phyloP scores from a whole-genome alignment of 2,113 vertebrate genomes.

The Silurus meridionalis region DNA sequence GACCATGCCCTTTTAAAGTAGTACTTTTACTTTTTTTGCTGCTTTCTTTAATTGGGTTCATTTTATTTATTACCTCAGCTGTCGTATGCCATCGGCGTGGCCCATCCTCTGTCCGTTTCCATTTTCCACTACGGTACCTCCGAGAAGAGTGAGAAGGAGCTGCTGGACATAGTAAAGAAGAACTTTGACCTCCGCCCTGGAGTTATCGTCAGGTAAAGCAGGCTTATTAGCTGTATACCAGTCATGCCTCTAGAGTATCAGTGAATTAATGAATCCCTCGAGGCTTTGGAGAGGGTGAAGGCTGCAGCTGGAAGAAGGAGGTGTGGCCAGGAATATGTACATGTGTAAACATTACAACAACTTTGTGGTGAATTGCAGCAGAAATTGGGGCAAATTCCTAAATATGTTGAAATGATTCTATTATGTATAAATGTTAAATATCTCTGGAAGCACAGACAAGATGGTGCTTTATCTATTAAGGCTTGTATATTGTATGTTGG shows the following conservation, averaged over 20 bases:
- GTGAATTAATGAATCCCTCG: not conserved
- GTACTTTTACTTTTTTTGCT: no score
- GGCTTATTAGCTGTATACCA: constrained; percentile 30
- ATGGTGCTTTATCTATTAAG: no score
- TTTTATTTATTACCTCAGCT: constrained; percentile 68
- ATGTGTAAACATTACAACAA: not conserved
- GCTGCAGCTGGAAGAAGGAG: not conserved
- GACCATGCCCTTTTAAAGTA: not conserved
- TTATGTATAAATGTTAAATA: not conserved
- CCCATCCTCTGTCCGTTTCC: constrained; percentile 91
- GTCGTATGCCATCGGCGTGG: constrained; percentile 90
- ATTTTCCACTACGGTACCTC: constrained; percentile 97
- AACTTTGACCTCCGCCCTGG: constrained; percentile 96
- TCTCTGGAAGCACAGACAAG: not conserved
- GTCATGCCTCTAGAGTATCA: not conserved
- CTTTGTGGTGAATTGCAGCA: not conserved
- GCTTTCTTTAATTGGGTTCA: no score
- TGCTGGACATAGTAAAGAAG: constrained; percentile 89
- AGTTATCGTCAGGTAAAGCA: constrained; percentile 91
- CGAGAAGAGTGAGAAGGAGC: constrained; percentile 86
- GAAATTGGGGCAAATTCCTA: not conserved
- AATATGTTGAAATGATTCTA: not conserved
- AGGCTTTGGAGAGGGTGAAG: not conserved
- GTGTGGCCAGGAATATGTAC: not conserved
- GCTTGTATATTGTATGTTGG: not conserved